A percentile compares a stretch with the other conserved stretches of the same genome.
Evolutionary conservation across 2,888 invertebrate genomes (phyloP).

Genomic region (Dasypolia templi): DNA sequence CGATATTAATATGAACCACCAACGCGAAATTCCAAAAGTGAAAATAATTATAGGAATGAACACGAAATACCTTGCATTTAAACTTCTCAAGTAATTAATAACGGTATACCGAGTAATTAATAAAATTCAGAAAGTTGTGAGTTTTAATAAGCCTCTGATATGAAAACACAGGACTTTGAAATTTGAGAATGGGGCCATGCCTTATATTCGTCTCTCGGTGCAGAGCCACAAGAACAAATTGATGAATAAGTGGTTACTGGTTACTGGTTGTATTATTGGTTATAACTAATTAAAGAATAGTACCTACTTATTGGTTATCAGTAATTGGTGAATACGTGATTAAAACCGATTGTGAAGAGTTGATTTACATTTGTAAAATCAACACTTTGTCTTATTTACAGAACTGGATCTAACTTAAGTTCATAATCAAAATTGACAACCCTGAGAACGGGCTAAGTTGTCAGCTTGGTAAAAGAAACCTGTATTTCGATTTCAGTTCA

Average conservation of each 20-base stretch:
- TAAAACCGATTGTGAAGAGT: background rate
- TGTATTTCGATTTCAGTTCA: no score
- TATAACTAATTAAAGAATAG: background rate
- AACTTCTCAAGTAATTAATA: slow-evolving; percentile 60
- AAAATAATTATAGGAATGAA: slow-evolving; percentile 54
- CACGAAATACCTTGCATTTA: slow-evolving; percentile 59
- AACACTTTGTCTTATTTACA: no score
- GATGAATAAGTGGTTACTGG: background rate
- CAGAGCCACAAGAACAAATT: slow-evolving; percentile 29
- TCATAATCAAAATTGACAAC: no score
- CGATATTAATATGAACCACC: slow-evolving; percentile 55
- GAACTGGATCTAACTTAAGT: no score
- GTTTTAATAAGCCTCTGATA: slow-evolving; percentile 81
- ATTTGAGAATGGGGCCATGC: slow-evolving; percentile 36
- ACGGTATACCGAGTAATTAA: slow-evolving; percentile 71
- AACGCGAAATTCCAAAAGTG: slow-evolving; percentile 39
- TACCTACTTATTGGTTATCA: background rate
- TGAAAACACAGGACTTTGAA: slow-evolving; percentile 76
- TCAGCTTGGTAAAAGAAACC: no score
- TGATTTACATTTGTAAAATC: background rate
- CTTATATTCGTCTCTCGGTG: slow-evolving; percentile 27
- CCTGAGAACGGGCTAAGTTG: no score
- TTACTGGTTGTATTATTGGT: background rate
- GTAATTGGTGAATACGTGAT: background rate
- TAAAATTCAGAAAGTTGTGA: slow-evolving; percentile 76